A percentile compares a stretch with the other conserved stretches of the same genome.
Evolutionary conservation across 2,888 invertebrate species (phyloP).

Genomic region (Pocota personata): DNA sequence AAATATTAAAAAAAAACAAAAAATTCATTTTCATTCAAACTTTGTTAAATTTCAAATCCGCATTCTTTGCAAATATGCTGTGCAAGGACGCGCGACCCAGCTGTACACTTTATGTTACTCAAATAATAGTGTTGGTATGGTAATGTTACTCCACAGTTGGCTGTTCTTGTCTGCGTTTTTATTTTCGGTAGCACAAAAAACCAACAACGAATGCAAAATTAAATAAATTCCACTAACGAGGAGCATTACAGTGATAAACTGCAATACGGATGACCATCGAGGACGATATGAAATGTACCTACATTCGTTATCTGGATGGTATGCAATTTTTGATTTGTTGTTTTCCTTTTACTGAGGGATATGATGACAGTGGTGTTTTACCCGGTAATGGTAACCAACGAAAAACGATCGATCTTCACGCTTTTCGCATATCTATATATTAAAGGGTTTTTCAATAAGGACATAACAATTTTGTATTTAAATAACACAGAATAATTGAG

Average conservation of each 20-base stretch:
- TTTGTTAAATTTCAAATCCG: too few relatives aligned
- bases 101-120: background rate
- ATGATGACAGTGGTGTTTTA: constrained; percentile 31
- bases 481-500: too few relatives aligned
- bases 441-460: too few relatives aligned
- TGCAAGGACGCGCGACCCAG: too few relatives aligned
- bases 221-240: constrained; percentile 28
- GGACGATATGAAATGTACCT: constrained; percentile 56
- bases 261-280: constrained; percentile 3
- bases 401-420: constrained; percentile 20
- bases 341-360: background rate
- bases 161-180: background rate
- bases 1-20: too few relatives aligned
- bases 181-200: background rate
- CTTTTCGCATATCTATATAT: background rate
- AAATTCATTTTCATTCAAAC: too few relatives aligned
- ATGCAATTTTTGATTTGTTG: constrained; percentile 14
- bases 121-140: background rate
- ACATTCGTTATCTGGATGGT: constrained; percentile 35
- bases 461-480: too few relatives aligned
- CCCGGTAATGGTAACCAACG: constrained; percentile 31
- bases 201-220: constrained; percentile 22
- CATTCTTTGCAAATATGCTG: too few relatives aligned
- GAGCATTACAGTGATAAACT: constrained; percentile 52
- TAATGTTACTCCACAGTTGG: too few relatives aligned